Evolutionary conservation across 2,888 invertebrate genomes (phyloP), one percentile per base, ranked within the genome.

Genomic region (Cosmopolites sordidus): DNA sequence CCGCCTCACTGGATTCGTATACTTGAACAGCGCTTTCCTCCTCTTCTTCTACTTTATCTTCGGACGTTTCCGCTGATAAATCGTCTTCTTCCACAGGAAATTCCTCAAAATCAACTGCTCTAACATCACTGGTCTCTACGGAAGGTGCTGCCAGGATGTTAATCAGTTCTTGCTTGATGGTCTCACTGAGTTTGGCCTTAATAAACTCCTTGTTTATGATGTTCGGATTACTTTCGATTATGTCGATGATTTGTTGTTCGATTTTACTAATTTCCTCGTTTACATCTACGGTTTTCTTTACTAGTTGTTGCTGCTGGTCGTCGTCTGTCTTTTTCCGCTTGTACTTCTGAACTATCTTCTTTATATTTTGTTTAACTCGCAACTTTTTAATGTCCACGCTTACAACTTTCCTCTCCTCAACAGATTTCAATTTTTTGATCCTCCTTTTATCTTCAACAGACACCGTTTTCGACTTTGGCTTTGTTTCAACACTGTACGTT

Each of bases 191-290:
- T 73, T 64, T 77, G 60, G 65, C 72, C 68, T 69, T 79, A 66
- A 68, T 78, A 67, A 61, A 73, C 68, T 69, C 74, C 68, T 69
- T 78, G 70, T 58, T 79, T 54, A 66, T 74, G 71, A 71, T 78
- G 69, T 72, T 79, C 64, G 60, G 78, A 73, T 65, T 78, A 65
- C 60, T 76, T 63, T 71, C 75, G 63, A 70, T 78, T 64, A 70
- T 77, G 57, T 73, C 78, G 67, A 71, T 75, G 68, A 68, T 77
- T 67, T 69, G 76, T 65, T 56, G 70, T 69, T 67, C 78, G 58
- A 73, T 76, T 71, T 75, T 77, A 66, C 50, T 69, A 60, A 60
- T 73, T 66, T 76, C 75, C 53, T 79, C 78, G 59, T 75, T 73
- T 66, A 78, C 73, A 54, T 75, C 72, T 47, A 70, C 72, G 12